A percentile compares a stretch with the other conserved stretches of the same genome.
phyloP scores from a whole-genome alignment of 2,888 invertebrate genomes.

The Cremastinae sp. region DNA sequence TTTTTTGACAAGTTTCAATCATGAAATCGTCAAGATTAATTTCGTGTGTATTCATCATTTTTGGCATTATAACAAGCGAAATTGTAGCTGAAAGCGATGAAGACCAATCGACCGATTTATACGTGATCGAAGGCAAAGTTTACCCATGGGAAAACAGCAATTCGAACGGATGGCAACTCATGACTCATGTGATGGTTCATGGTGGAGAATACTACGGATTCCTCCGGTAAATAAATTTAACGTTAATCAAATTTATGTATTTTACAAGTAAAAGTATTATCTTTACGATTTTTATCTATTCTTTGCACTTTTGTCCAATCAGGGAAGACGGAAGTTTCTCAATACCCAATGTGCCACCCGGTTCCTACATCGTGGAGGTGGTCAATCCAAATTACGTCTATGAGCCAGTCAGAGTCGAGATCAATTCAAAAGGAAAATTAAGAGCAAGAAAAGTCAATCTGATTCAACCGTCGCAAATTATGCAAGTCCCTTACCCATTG shows the following conservation, averaged over 20 bases:
- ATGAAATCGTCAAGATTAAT: constrained; percentile 50
- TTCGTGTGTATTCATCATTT: constrained; percentile 61
- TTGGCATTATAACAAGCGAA: constrained; percentile 56
- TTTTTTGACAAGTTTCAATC: constrained; percentile 21
- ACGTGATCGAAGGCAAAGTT: constrained; percentile 91
- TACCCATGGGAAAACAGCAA: constrained; percentile 86
- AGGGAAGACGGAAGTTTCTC: constrained; percentile 95
- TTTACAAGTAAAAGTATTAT: background rate
- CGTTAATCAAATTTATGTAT: background rate
- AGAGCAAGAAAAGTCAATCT: constrained; percentile 96
- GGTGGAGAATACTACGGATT: constrained; percentile 94
- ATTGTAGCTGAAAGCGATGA: constrained; percentile 78
- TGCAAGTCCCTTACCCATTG: constrained; percentile 95
- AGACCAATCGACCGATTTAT: constrained; percentile 83
- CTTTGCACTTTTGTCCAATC: constrained; percentile 16
- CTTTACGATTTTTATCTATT: constrained; percentile 7
- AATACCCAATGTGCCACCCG: constrained; percentile 93
- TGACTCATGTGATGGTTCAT: constrained; percentile 91
- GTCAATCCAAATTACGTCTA: constrained; percentile 94
- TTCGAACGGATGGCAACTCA: constrained; percentile 87
- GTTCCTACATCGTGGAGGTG: constrained; percentile 97
- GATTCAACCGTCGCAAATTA: constrained; percentile 94
- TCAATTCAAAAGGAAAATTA: constrained; percentile 98
- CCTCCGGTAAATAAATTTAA: constrained; percentile 82
- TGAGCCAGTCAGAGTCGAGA: constrained; percentile 97